These are phyloP conservation scores for Siphonodentalium dalli DNA, from an alignment of 2,888 invertebrate species.

Conservation along the genomic window DNA sequence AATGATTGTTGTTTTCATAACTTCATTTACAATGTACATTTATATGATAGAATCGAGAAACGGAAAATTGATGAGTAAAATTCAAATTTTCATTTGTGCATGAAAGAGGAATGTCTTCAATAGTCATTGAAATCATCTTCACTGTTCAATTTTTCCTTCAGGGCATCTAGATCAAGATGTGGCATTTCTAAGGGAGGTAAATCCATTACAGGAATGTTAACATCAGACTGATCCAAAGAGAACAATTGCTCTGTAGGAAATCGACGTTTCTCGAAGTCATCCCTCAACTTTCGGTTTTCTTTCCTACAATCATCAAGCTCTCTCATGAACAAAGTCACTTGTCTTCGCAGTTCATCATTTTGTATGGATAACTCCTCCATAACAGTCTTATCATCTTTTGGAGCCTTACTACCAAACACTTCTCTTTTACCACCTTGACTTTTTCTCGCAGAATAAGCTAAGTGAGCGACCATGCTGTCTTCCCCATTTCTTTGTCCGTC, in stretches of 20 bases:
- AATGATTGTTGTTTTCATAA: no score
- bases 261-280: slow-evolving; percentile 19
- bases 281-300: slow-evolving; percentile 34
- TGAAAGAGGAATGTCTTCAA: no score
- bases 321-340: slow-evolving; percentile 46
- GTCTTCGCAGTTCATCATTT: slow-evolving; percentile 53
- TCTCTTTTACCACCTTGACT: neutral
- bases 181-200: slow-evolving; percentile 72
- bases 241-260: slow-evolving; percentile 20
- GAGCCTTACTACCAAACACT: slow-evolving; percentile 33
- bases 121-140: no score
- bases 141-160: slow-evolving; percentile 1
- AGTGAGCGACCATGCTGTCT: no score
- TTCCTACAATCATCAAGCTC: slow-evolving; percentile 44
- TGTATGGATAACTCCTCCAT: slow-evolving; percentile 54
- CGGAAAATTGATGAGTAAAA: no score
- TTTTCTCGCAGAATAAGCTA: no score
- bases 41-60: no score
- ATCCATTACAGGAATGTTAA: slow-evolving; percentile 63
- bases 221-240: slow-evolving; percentile 65
- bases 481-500: no score
- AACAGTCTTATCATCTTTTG: slow-evolving; percentile 49
- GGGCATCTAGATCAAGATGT: slow-evolving; percentile 68
- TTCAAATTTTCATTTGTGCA: no score
- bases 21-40: no score